Evolutionary conservation across 2,113 vertebrate genomes (phyloP).

Genomic region (Gambusia holbrooki): DNA sequence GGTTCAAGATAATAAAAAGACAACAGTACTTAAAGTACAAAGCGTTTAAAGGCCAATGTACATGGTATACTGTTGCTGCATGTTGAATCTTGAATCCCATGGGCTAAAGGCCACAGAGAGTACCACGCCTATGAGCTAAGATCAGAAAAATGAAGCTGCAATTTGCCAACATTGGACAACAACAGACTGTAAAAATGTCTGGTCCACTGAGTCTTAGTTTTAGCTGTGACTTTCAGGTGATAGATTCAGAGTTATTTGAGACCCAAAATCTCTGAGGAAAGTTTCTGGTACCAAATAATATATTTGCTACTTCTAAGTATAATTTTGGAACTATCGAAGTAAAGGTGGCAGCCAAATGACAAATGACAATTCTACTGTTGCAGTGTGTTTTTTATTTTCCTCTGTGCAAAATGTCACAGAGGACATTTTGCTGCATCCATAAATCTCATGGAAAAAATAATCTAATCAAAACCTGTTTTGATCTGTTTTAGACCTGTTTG

Average conservation of each 20-base stretch:
- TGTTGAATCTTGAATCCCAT: neutral
- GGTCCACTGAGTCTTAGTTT: neutral
- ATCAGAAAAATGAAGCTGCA: neutral
- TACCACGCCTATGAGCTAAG: neutral
- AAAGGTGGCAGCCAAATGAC: neutral
- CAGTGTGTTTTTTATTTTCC: neutral
- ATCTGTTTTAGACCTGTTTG: neutral
- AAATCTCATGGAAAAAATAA: neutral
- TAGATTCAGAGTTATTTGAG: no score
- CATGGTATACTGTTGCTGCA: no score
- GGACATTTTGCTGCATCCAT: neutral
- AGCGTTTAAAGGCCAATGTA: no score
- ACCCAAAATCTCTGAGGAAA: no score
- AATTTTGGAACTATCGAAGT: neutral
- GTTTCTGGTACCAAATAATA: no score
- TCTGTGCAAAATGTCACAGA: no score
- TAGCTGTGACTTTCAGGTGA: no score
- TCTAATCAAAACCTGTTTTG: neutral
- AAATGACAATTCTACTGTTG: neutral
- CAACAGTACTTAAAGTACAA: no score
- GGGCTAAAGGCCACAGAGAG: neutral
- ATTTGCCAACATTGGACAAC: neutral
- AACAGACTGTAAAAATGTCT: neutral
- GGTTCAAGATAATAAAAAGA: no score
- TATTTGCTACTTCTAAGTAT: no score